A percentile compares a stretch with the other conserved stretches of the same genome.
phyloP scores from a whole-genome alignment of 2,888 invertebrate genomes.

The Drosophila merina region DNA sequence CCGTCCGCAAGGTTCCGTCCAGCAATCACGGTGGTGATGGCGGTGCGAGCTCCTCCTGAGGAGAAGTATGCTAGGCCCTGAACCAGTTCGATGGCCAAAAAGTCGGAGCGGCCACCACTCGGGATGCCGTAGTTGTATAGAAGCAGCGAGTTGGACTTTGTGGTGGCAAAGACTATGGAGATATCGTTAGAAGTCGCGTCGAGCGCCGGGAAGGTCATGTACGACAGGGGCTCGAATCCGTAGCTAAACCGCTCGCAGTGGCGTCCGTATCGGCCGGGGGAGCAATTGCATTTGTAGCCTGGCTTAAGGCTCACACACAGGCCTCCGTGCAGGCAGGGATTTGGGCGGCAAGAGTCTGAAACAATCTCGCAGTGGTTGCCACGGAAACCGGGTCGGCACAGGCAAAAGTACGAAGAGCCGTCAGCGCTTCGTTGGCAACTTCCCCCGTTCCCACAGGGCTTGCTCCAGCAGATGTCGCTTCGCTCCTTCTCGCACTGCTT shows the following conservation, averaged over 20 bases:
- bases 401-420: conserved; percentile 94
- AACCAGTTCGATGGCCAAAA: conserved; percentile 95
- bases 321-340: conserved; percentile 96
- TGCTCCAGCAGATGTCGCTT: conserved; percentile 92
- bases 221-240: conserved; percentile 95
- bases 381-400: conserved; percentile 95
- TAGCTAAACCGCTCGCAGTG: conserved; percentile 96
- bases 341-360: conserved; percentile 95
- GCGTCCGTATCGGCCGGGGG: conserved; percentile 93
- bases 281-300: conserved; percentile 93
- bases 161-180: conserved; percentile 95
- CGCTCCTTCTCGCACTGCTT: conserved; percentile 92
- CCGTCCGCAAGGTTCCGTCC: conserved; percentile 90
- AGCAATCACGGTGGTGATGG: conserved; percentile 92
- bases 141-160: conserved; percentile 93
- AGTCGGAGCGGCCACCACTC: conserved; percentile 94
- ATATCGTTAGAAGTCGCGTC: conserved; percentile 96
- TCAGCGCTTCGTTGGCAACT: conserved; percentile 95
- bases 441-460: conserved; percentile 95
- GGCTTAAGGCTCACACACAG: conserved; percentile 94
- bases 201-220: conserved; percentile 93
- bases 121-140: conserved; percentile 96
- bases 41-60: conserved; percentile 94
- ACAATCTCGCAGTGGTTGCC: conserved; percentile 95
- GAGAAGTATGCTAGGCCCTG: conserved; percentile 94